phyloP scores from a whole-genome alignment of 2,888 invertebrate species.

The Spodoptera littoralis region DNA sequence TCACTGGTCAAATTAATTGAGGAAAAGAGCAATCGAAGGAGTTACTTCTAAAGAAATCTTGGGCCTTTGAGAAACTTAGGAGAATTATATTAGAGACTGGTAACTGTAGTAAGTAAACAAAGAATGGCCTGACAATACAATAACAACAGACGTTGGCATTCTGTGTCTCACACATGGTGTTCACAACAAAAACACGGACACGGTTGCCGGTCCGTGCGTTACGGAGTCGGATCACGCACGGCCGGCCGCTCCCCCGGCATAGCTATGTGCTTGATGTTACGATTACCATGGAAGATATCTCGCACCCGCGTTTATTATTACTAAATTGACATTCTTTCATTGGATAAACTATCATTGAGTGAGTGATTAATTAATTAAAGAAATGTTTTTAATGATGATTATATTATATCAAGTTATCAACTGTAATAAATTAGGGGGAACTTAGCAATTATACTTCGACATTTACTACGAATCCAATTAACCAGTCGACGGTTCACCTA shows the following conservation, averaged over 20 bases:
- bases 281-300: slow-evolving; percentile 13
- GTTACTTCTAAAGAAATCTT: too few relatives aligned
- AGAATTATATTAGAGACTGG: background rate
- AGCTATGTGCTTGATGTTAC: slow-evolving; percentile 10
- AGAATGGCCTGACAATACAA: slow-evolving; percentile 13
- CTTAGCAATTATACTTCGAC: too few relatives aligned
- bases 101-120: slow-evolving; percentile 21
- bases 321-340: slow-evolving; percentile 3
- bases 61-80: background rate
- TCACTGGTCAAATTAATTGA: too few relatives aligned
- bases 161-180: slow-evolving; percentile 10
- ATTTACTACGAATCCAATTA: too few relatives aligned
- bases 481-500: too few relatives aligned
- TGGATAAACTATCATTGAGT: slow-evolving; percentile 5
- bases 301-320: slow-evolving; percentile 4
- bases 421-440: too few relatives aligned
- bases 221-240: slow-evolving; percentile 36
- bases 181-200: slow-evolving; percentile 37
- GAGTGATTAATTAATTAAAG: too few relatives aligned
- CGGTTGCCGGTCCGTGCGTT: slow-evolving; percentile 16
- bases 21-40: background rate
- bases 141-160: background rate
- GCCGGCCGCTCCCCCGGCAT: slow-evolving; percentile 26
- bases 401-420: too few relatives aligned
- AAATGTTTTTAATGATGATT: too few relatives aligned